Evolutionary conservation across 2,797 vertebrate genomes (phyloP), one percentile per base, ranked within the genome.

Genomic region (Tolypeutes matacus): DNA sequence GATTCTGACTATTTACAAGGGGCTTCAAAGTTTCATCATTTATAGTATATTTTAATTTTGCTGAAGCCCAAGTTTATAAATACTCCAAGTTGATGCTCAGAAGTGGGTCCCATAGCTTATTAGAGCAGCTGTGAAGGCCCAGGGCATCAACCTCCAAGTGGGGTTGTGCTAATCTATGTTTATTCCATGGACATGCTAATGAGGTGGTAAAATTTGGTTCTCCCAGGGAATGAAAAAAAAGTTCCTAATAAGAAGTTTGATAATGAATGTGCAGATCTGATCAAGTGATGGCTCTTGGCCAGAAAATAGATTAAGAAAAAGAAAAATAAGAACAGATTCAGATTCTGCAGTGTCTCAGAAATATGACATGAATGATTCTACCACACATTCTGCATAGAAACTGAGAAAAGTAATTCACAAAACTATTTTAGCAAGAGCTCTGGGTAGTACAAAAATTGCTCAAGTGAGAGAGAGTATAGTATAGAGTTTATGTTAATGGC

Each of bases 401-500:
- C 42, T 42, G 17, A 21, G 7, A 46, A 34, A 86, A 70, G 13
- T 49, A 64, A 64, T 77, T 82, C 75, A 67, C 80, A 51, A 78
- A 72, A 46, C 75, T 80, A 65, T 39, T 80, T 93, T 75, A 69
- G 53, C 56, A 86, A 85, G 60, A 76, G 29, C 34, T 84, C 25
- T 56, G 11, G 49, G 73, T 27, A 72, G 56, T n/a, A 12, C 17
- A 80, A 86, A 84, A 80, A 64, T 11, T 14, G 56, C 72, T 91
- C 56, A 80, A 73, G 36, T 84, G 70, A 95, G 75, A 86, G 49
- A 23, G 1, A 58, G 23, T 3, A 13, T 12, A 34, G 14, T 34
- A 39, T 56, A 62, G 23, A 65, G 62, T 92, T 93, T 51, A 89
- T 92, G 62, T 81, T 95, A 96, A 89, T 46, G 51, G 42, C 0